phyloP scores from a whole-genome alignment of 2,797 vertebrate species.

The Eupleurogrammus muticus region DNA sequence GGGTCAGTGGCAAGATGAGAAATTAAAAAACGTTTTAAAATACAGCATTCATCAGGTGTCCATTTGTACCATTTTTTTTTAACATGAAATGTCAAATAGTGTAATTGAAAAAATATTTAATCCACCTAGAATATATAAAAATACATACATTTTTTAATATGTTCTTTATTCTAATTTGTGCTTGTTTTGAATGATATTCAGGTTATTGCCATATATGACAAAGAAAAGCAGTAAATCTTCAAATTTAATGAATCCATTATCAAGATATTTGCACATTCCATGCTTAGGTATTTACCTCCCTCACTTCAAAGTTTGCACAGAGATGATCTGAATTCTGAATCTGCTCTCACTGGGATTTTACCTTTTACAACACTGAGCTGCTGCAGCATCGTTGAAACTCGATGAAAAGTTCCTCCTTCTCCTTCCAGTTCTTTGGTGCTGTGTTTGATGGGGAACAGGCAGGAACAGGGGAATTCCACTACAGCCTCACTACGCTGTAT shows the following conservation, averaged over 20 bases:
- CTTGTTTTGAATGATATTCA: background rate
- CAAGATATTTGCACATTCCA: background rate
- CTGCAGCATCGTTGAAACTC: conserved; percentile 11
- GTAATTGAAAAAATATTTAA: too few species aligned
- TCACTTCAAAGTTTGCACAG: background rate
- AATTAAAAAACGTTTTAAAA: too few species aligned
- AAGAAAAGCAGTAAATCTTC: background rate
- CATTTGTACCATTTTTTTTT: too few species aligned
- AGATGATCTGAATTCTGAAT: conserved; percentile 1
- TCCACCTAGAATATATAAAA: too few species aligned
- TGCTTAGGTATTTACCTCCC: background rate
- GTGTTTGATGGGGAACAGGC: conserved; percentile 26
- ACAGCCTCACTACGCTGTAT: conserved; percentile 14
- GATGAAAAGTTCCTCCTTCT: conserved; percentile 15
- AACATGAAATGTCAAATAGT: too few species aligned
- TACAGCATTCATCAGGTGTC: too few species aligned
- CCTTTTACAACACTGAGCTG: conserved; percentile 4
- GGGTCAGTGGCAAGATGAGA: too few species aligned
- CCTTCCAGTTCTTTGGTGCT: conserved; percentile 1
- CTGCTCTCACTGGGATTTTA: background rate
- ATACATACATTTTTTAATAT: too few species aligned
- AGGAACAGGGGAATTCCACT: conserved; percentile 34
- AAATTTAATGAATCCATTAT: background rate
- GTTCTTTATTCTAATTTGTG: too few species aligned
- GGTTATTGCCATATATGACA: too few species aligned